Evolutionary conservation across 1,140 invertebrate species (phyloP).

Genomic region (Battus philenor): DNA sequence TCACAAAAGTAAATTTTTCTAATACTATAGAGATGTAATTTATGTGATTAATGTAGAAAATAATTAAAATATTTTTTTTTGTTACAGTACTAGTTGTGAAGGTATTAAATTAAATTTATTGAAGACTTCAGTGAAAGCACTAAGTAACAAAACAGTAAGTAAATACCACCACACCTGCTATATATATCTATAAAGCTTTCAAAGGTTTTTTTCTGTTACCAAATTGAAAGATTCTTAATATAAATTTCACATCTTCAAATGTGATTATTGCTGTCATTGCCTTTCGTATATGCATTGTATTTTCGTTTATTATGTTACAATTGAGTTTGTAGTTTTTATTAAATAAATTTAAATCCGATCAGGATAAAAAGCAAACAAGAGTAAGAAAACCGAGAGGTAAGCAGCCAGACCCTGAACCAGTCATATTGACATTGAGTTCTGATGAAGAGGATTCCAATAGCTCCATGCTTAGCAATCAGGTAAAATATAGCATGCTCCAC

Average conservation of each 20-base stretch:
- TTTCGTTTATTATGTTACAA: background rate
- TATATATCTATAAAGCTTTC: no score
- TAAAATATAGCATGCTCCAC: conserved; percentile 31
- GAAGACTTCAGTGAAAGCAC: conserved; percentile 58
- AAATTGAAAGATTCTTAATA: no score
- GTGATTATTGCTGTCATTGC: background rate
- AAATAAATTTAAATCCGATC: conserved; percentile 17
- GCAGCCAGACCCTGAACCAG: conserved; percentile 77
- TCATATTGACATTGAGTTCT: conserved; percentile 80
- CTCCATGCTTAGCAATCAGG: conserved; percentile 55
- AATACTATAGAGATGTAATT: no score
- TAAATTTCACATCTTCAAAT: no score
- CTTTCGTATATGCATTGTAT: background rate
- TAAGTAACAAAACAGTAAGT: conserved; percentile 61
- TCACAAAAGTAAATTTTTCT: no score
- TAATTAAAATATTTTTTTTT: no score
- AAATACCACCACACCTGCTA: no score
- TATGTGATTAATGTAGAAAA: no score
- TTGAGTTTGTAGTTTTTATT: no score
- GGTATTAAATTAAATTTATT: conserved; percentile 70
- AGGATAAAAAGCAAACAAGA: conserved; percentile 55
- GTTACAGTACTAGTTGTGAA: conserved; percentile 49
- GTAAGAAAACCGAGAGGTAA: conserved; percentile 62
- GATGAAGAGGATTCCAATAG: conserved; percentile 79
- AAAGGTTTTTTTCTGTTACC: no score